A percentile compares a stretch with the other conserved stretches of the same genome.
These are phyloP conservation scores for Callospermophilus lateralis DNA, from an alignment of 2,113 vertebrate genomes.

Conservation along the genomic window DNA sequence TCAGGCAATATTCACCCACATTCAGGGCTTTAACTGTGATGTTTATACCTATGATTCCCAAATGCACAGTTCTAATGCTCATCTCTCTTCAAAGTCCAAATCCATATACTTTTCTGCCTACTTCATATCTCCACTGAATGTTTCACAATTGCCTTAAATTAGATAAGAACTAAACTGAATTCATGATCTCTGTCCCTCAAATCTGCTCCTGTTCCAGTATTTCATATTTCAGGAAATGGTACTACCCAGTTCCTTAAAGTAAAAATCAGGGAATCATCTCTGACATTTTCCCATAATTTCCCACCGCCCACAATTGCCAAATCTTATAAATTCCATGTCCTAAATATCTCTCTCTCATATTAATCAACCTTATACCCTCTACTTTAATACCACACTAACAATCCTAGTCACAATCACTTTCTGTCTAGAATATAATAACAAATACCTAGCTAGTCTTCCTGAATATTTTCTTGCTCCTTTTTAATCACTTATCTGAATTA, in stretches of 20 bases:
- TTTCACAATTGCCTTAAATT: slow-evolving; percentile 30
- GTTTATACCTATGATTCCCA: neutral
- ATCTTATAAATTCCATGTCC: neutral
- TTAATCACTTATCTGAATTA: neutral
- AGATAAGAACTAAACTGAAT: neutral
- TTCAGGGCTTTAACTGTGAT: neutral
- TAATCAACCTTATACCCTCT: neutral
- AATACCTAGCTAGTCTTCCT: neutral
- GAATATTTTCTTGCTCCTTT: slow-evolving; percentile 4
- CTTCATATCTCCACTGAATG: neutral
- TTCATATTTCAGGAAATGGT: neutral
- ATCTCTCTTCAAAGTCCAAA: neutral
- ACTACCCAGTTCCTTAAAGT: neutral
- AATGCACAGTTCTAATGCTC: neutral
- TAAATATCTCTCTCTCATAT: neutral
- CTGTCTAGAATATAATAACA: neutral
- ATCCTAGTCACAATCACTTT: neutral
- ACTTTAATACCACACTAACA: neutral
- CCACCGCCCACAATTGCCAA: neutral
- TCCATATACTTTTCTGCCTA: neutral
- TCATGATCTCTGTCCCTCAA: neutral
- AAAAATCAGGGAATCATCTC: slow-evolving; percentile 26
- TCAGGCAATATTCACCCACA: neutral
- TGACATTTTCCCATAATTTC: neutral
- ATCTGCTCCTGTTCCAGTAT: neutral